These are phyloP conservation scores for Rousettus madagascariensis DNA, from an alignment of 2,797 vertebrate species.

Conservation along the genomic window DNA sequence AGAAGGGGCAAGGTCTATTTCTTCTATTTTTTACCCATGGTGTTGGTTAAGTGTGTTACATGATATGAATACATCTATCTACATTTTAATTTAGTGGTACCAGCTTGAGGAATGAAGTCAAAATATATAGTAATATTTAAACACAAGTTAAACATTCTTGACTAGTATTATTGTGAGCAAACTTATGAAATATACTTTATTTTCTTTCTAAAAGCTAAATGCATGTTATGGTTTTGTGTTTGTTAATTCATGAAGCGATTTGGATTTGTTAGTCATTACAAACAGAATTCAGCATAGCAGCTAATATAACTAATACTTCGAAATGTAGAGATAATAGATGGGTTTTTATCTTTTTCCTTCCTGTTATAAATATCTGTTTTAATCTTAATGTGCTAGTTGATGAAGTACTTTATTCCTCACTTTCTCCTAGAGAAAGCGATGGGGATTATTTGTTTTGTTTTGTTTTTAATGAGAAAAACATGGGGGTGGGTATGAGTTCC, in stretches of 20 bases:
- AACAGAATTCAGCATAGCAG: background rate
- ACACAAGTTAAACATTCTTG: background rate
- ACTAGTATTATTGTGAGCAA: background rate
- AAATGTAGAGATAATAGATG: background rate
- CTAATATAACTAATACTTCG: background rate
- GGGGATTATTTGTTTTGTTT: background rate
- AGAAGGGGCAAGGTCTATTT: constrained; percentile 34
- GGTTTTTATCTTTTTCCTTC: constrained; percentile 5
- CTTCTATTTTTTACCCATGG: background rate
- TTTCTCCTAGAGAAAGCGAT: constrained; percentile 10
- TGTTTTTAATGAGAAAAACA: constrained; percentile 32
- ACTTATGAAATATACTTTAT: constrained; percentile 39
- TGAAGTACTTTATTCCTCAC: constrained; percentile 15
- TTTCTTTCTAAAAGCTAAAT: constrained; percentile 45
- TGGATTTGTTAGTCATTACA: background rate
- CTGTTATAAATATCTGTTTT: background rate
- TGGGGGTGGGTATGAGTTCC: background rate
- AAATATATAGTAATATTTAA: constrained; percentile 14
- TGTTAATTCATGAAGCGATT: background rate
- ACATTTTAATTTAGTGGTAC: constrained; percentile 43
- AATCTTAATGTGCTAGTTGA: background rate
- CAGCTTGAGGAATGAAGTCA: constrained; percentile 18
- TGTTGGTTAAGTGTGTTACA: constrained; percentile 7
- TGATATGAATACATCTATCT: constrained; percentile 42
- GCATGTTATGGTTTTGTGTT: background rate